Percentiles rank a stretch among this genome's conserved stretches.
Evolutionary conservation across 1,140 invertebrate genomes (phyloP).

Genomic region (Neodiprion fabricii): DNA sequence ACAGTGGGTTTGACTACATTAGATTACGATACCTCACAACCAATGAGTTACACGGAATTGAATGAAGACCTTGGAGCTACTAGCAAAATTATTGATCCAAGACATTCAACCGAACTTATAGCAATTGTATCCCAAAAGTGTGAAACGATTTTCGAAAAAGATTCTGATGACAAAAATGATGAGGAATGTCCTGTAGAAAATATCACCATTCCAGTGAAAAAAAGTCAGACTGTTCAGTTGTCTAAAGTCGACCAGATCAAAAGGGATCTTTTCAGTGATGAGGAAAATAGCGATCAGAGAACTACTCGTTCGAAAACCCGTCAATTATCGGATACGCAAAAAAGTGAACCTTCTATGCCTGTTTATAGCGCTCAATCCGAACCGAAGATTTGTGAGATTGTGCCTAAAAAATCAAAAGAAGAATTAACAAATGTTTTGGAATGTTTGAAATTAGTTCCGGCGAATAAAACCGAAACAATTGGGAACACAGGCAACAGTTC

Average conservation of each 20-base stretch:
- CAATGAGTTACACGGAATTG: neutral
- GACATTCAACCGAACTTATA: neutral
- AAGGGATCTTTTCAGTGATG: constrained; percentile 56
- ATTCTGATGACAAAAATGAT: neutral
- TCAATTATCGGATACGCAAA: constrained; percentile 27
- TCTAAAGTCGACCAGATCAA: constrained; percentile 53
- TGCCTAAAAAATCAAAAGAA: constrained; percentile 23
- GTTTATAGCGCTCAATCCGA: neutral
- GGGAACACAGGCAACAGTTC: neutral
- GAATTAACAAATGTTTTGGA: constrained; percentile 48
- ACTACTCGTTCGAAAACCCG: constrained; percentile 36
- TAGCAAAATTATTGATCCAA: neutral
- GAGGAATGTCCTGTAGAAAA: neutral
- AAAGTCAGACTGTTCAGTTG: constrained; percentile 34
- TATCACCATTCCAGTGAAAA: constrained; percentile 14
- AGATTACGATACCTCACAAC: neutral
- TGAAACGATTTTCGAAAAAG: neutral
- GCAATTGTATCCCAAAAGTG: constrained; percentile 4
- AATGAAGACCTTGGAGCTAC: neutral
- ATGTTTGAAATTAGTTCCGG: constrained; percentile 50
- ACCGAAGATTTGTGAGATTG: neutral
- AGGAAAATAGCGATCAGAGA: constrained; percentile 45
- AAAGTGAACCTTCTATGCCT: constrained; percentile 16
- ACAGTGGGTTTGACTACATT: too few relatives aligned
- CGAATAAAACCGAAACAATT: constrained; percentile 35